phyloP scores from a whole-genome alignment of 2,113 vertebrate species.

The Bothrops jararaca region DNA sequence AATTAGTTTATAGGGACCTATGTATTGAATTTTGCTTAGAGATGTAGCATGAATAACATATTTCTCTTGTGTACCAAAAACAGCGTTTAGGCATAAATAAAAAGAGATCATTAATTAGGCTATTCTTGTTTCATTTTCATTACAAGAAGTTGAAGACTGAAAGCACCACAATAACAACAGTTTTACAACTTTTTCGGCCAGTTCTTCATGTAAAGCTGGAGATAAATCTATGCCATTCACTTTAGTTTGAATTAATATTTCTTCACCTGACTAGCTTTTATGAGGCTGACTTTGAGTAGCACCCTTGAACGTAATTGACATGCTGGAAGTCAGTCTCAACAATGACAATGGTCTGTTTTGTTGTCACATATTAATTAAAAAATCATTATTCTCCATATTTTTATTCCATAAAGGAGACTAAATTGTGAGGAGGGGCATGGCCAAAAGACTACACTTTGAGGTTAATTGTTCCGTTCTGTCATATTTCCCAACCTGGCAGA shows the following conservation, averaged over 20 bases:
- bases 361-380: constrained; percentile 50
- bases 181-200: background rate
- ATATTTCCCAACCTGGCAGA: background rate
- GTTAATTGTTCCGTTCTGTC: background rate
- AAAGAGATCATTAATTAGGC: background rate
- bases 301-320: background rate
- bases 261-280: background rate
- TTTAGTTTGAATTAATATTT: constrained; percentile 1
- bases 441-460: constrained; percentile 10
- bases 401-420: constrained; percentile 9
- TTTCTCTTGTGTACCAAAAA: background rate
- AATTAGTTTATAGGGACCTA: background rate
- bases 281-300: constrained; percentile 12
- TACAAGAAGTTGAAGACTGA: background rate
- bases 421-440: constrained; percentile 1
- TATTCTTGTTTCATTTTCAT: background rate
- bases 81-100: background rate
- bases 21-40: background rate
- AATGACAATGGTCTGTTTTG: background rate
- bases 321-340: constrained; percentile 21
- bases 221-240: background rate
- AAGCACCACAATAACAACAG: background rate
- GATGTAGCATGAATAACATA: background rate
- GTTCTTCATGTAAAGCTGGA: constrained; percentile 25
- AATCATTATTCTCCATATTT: constrained; percentile 36